phyloP scores from a whole-genome alignment of 1,140 invertebrate species.

The Hycleus cichorii region DNA sequence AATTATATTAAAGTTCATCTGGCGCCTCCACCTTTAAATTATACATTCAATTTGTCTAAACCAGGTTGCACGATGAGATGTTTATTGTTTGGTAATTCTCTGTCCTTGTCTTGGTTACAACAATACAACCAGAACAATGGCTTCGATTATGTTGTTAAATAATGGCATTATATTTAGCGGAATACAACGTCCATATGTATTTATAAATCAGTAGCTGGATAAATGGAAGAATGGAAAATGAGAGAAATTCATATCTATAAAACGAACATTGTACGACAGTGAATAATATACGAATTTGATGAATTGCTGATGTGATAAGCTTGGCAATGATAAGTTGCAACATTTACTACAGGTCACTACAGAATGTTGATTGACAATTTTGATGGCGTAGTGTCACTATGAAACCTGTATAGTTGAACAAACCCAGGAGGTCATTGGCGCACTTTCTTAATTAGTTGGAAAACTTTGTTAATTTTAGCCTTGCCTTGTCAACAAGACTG shows the following conservation, averaged over 20 bases:
- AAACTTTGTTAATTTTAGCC: constrained; percentile 34
- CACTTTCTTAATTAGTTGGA: constrained; percentile 34
- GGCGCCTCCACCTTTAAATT: background rate
- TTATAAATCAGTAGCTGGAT: constrained; percentile 6
- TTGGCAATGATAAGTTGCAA: no score
- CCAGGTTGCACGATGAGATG: no score
- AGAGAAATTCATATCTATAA: no score
- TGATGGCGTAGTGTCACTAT: background rate
- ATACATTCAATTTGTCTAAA: background rate
- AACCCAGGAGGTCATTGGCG: constrained; percentile 27
- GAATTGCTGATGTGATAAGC: constrained; percentile 13
- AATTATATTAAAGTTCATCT: background rate
- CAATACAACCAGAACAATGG: constrained; percentile 12
- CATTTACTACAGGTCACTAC: no score
- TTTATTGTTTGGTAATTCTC: background rate
- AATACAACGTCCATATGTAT: constrained; percentile 10
- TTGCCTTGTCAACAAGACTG: constrained; percentile 26
- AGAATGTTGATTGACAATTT: no score
- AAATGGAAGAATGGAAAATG: no score
- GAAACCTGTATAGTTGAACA: constrained; percentile 9
- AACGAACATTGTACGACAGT: no score
- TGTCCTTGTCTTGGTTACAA: background rate
- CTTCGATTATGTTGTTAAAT: constrained; percentile 8
- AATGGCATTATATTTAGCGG: constrained; percentile 7
- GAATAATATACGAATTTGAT: background rate